A percentile compares a stretch with the other conserved stretches of the same genome.
Conservation (phyloP, 2,888 invertebrate genomes). For the Idaea straminata region DNA sequence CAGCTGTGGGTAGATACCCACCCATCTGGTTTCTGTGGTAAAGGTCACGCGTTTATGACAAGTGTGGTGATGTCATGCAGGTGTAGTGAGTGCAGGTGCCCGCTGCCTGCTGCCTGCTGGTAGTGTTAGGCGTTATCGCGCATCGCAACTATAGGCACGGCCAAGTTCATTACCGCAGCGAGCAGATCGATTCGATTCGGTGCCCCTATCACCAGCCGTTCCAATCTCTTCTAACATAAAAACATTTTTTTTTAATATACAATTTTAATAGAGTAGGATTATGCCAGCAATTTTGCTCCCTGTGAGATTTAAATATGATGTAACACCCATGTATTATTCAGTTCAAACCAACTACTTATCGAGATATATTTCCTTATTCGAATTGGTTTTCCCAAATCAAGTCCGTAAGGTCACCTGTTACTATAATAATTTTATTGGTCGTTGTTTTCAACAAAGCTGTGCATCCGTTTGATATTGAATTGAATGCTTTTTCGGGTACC, state of each 20-base stretch:
- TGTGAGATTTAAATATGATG: background rate
- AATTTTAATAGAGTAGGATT: background rate
- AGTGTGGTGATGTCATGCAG: constrained; percentile 38
- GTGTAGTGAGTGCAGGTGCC: constrained; percentile 27
- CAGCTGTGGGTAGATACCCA: constrained; percentile 14
- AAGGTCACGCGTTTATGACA: constrained; percentile 40
- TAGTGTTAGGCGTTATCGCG: constrained; percentile 28
- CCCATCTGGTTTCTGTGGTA: constrained; percentile 34
- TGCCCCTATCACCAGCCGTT: constrained; percentile 38
- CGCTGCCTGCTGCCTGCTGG: constrained; percentile 43
- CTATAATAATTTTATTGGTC: background rate
- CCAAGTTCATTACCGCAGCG: constrained; percentile 76
- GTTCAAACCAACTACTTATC: background rate
- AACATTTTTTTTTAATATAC: background rate
- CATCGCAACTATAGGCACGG: constrained; percentile 28
- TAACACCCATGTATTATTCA: constrained; percentile 1
- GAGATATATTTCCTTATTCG: background rate
- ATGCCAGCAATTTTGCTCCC: background rate
- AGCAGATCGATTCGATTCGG: constrained; percentile 67
- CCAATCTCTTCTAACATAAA: background rate
- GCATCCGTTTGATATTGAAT: background rate
- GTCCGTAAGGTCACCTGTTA: background rate
- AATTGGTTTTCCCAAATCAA: background rate
- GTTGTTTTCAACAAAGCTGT: background rate
- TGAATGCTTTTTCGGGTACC: background rate